These are phyloP conservation scores for Mesocentrotus franciscanus DNA, from an alignment of 53 echinoderm and acorn worm species.

Conservation along the genomic window DNA sequence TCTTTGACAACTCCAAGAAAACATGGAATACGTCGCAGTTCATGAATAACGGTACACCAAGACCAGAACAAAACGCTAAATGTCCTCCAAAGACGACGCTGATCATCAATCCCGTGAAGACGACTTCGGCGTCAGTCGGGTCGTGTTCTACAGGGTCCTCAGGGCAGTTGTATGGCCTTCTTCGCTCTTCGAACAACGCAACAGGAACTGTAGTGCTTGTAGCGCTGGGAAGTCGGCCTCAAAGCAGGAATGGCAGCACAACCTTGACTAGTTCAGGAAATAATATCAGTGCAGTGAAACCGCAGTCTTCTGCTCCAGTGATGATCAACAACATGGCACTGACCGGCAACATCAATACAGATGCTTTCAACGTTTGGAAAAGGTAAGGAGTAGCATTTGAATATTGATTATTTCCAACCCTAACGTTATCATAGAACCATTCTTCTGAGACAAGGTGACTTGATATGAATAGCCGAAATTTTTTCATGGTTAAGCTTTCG, in stretches of 20 bases:
- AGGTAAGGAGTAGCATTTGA: conserved; percentile 19
- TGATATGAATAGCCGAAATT: neutral
- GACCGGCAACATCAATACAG: conserved; percentile 45
- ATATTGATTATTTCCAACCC: neutral
- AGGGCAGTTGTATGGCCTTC: conserved; percentile 3
- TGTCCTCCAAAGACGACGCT: neutral
- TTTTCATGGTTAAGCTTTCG: too few relatives aligned
- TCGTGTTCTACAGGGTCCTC: neutral
- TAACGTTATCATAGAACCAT: neutral
- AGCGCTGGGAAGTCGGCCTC: conserved; percentile 12
- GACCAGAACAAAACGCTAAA: neutral
- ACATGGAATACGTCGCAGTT: neutral
- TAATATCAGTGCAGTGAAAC: neutral
- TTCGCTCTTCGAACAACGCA: neutral
- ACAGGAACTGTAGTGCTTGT: neutral
- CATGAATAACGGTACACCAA: neutral
- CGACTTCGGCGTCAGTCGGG: neutral
- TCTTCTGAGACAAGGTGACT: neutral
- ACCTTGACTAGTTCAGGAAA: neutral
- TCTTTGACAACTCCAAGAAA: too few relatives aligned
- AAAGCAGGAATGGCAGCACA: neutral
- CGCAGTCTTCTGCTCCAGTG: neutral
- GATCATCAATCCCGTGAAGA: neutral
- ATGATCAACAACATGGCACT: neutral
- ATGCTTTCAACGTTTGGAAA: conserved; percentile 62